These are phyloP conservation scores for Percina caprodes DNA, from an alignment of 2,113 vertebrate genomes.

Conservation along the genomic window DNA sequence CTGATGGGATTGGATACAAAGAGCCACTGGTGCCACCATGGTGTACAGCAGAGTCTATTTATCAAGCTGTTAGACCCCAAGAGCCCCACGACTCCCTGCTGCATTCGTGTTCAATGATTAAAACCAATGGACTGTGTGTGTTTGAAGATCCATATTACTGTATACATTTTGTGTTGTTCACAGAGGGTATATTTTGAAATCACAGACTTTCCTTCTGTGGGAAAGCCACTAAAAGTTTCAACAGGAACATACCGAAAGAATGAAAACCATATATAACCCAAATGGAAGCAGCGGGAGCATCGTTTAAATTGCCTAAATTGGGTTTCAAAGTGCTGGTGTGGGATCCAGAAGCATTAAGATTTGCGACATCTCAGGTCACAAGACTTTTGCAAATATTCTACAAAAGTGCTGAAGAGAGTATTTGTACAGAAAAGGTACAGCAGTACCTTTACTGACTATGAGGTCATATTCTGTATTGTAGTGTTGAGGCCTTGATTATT, in stretches of 20 bases:
- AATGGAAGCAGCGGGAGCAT: background rate
- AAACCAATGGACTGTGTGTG: background rate
- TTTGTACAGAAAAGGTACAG: background rate
- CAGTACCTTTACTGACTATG: background rate
- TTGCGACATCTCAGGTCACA: background rate
- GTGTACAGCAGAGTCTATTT: background rate
- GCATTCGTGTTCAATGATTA: constrained; percentile 3
- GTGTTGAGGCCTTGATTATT: background rate
- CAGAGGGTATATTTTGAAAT: background rate
- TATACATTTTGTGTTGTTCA: background rate
- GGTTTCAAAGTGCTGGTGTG: background rate
- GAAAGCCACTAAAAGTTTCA: background rate
- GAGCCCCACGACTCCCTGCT: background rate
- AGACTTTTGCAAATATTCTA: background rate
- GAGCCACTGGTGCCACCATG: background rate
- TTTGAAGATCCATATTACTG: background rate
- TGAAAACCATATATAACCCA: background rate
- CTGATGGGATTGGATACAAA: constrained; percentile 6
- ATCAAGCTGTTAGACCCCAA: background rate
- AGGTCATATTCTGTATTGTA: background rate
- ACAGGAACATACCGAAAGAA: no score
- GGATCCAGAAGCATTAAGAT: background rate
- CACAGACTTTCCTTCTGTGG: background rate
- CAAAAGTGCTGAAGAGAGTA: background rate
- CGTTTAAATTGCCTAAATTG: background rate